Percentiles rank a stretch among this genome's conserved stretches.
Conservation (phyloP, 30 jellyfish, hydroid and myxozoan species). For the Turritopsis dohrnii region DNA sequence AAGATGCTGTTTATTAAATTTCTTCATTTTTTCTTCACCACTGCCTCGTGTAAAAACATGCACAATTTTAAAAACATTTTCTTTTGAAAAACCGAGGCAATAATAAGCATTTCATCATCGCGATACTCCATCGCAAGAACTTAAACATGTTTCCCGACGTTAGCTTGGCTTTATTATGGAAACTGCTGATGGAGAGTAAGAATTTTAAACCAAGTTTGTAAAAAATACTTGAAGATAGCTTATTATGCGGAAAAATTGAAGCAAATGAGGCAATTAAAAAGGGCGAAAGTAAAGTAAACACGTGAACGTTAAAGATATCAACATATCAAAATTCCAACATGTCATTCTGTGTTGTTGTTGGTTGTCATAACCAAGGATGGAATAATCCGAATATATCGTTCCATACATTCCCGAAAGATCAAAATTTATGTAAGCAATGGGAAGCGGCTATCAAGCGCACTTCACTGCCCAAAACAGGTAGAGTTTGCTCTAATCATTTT, state of each 20-base stretch:
- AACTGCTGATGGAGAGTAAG: background rate
- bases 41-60: too few relatives aligned
- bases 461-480: background rate
- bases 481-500: slow-evolving; percentile 9
- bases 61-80: background rate
- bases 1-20: background rate
- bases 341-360: background rate
- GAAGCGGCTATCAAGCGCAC: slow-evolving; percentile 9
- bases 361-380: background rate
- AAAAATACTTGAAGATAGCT: background rate
- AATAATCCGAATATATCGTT: background rate
- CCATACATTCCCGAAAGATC: background rate
- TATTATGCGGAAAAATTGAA: background rate
- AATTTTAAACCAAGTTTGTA: background rate
- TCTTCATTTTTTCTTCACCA: background rate
- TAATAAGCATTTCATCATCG: background rate
- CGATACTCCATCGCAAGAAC: background rate
- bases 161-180: background rate
- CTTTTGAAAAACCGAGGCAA: background rate
- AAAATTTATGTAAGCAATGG: background rate
- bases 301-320: background rate
- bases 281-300: background rate
- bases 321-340: background rate
- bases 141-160: background rate
- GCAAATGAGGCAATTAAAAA: background rate